phyloP scores from a whole-genome alignment of 2,113 vertebrate genomes.

The Macaca mulatta region DNA sequence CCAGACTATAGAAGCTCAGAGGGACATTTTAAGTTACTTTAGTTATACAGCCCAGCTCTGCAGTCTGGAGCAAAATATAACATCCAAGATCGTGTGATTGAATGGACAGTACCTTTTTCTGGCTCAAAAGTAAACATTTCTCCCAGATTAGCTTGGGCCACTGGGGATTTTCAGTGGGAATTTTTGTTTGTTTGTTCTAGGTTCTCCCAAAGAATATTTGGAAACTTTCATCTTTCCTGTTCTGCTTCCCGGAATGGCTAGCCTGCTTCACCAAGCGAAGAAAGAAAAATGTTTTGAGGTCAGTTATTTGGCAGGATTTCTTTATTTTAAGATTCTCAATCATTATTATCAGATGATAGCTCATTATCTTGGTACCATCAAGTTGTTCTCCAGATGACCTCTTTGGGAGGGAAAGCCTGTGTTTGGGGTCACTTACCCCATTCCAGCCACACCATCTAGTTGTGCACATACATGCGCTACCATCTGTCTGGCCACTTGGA shows the following conservation, averaged over 20 bases:
- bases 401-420: not conserved
- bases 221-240: slow-evolving; percentile 90
- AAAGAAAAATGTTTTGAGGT: slow-evolving; percentile 91
- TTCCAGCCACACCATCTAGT: not conserved
- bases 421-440: slow-evolving; percentile 8
- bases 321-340: not conserved
- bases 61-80: not conserved
- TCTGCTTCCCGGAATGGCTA: slow-evolving; percentile 90
- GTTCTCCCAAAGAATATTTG: slow-evolving; percentile 85
- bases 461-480: not conserved
- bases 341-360: not conserved
- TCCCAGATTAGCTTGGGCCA: slow-evolving; percentile 8
- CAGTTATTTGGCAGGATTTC: slow-evolving; percentile 62
- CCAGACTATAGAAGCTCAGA: not conserved
- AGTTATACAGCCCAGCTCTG: not conserved
- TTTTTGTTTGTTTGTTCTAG: slow-evolving; percentile 80
- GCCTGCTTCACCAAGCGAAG: slow-evolving; percentile 87
- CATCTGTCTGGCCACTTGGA: not conserved
- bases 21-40: not conserved
- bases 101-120: not conserved
- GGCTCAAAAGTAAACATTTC: not conserved
- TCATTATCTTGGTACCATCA: slow-evolving; percentile 10
- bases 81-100: not conserved
- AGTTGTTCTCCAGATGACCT: slow-evolving; percentile 28
- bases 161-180: slow-evolving; percentile 13